Conservation (phyloP, 2,113 vertebrate species). For the Myiozetetes cayanensis region DNA sequence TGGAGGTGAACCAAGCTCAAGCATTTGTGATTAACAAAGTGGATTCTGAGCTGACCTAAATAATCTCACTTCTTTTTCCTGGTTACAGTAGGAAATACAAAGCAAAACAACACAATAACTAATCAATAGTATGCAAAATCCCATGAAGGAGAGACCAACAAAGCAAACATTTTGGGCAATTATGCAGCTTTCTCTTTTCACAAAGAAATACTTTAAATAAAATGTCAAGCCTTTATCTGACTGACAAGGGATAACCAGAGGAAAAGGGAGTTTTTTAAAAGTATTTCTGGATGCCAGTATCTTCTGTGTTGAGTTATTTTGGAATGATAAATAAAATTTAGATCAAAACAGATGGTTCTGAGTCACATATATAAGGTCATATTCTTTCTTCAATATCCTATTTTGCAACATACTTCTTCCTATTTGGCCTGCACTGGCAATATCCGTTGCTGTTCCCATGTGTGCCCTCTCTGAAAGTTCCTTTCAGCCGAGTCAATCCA, state of each 20-base stretch:
- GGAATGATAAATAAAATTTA: slow-evolving; percentile 10
- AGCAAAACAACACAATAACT: background rate
- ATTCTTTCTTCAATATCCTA: background rate
- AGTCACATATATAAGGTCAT: slow-evolving; percentile 31
- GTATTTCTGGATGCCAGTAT: background rate
- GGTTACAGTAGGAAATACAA: background rate
- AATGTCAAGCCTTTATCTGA: background rate
- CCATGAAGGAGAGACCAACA: background rate
- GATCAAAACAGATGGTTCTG: slow-evolving; percentile 32
- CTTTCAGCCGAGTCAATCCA: background rate
- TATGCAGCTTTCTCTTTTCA: background rate
- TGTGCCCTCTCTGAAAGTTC: background rate
- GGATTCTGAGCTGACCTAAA: background rate
- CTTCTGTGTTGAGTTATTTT: background rate
- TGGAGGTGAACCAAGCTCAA: background rate
- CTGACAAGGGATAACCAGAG: background rate
- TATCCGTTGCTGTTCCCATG: background rate
- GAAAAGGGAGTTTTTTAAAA: background rate
- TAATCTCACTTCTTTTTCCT: background rate
- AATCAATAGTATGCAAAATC: background rate
- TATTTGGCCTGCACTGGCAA: background rate
- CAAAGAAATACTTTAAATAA: background rate
- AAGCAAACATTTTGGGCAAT: background rate
- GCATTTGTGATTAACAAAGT: background rate
- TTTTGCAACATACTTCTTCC: background rate